Evolutionary conservation across 2,888 invertebrate genomes (phyloP).

Genomic region (Emmelina monodactyla): DNA sequence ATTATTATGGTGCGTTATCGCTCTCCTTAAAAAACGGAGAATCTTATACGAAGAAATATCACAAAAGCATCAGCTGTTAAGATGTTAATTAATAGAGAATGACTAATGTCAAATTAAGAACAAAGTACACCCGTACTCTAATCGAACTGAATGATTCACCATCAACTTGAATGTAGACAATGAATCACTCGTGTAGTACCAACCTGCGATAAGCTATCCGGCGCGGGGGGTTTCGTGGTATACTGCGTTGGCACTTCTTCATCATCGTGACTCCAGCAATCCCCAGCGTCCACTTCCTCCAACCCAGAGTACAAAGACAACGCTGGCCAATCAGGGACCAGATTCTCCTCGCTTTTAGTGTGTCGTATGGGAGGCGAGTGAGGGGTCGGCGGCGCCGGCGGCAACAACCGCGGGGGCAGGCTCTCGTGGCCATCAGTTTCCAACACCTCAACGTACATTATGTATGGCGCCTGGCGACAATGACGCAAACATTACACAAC

Average conservation of each 20-base stretch:
- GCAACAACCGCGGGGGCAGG: slow-evolving; percentile 88
- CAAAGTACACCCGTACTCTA: no score
- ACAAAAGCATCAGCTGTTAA: no score
- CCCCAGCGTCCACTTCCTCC: slow-evolving; percentile 61
- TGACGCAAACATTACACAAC: no score
- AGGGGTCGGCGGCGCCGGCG: slow-evolving; percentile 77
- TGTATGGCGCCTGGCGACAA: slow-evolving; percentile 94
- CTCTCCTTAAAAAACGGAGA: no score
- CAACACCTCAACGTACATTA: slow-evolving; percentile 96
- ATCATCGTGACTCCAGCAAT: slow-evolving; percentile 95
- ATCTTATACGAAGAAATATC: no score
- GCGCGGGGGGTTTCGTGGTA: slow-evolving; percentile 38
- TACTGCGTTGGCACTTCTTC: slow-evolving; percentile 77
- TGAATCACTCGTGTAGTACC: no score
- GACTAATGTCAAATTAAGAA: no score
- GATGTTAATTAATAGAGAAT: no score
- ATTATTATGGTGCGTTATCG: no score
- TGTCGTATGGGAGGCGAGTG: slow-evolving; percentile 77
- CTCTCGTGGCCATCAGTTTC: slow-evolving; percentile 80
- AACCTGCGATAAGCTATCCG: slow-evolving; percentile 82
- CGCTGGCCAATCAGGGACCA: slow-evolving; percentile 68
- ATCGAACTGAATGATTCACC: no score
- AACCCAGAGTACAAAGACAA: slow-evolving; percentile 45
- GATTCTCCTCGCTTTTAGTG: slow-evolving; percentile 93
- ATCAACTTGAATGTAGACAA: no score